Evolutionary conservation across 2,888 invertebrate genomes (phyloP).

Genomic region (Ferrisia virgata): DNA sequence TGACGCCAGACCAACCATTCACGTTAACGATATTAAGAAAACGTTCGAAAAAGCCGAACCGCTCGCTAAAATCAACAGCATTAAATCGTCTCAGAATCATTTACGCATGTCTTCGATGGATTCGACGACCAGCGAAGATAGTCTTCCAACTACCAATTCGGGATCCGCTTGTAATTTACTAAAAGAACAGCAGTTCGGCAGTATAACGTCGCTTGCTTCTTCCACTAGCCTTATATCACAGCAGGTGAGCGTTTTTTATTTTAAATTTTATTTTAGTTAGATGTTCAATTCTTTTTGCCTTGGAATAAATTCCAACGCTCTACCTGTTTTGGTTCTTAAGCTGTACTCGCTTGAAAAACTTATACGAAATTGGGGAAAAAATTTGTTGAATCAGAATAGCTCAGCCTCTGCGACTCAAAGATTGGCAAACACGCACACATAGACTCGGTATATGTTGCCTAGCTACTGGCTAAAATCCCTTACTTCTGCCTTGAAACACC

Average conservation of each 20-base stretch:
- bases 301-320: too few species aligned
- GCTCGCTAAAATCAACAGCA: conserved; percentile 23
- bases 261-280: neutral
- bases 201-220: conserved; percentile 60
- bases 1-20: conserved; percentile 48
- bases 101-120: conserved; percentile 59
- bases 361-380: too few species aligned
- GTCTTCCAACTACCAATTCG: conserved; percentile 50
- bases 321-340: too few species aligned
- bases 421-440: too few species aligned
- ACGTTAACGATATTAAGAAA: conserved; percentile 60
- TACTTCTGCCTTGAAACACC: too few species aligned
- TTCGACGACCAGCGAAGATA: conserved; percentile 58
- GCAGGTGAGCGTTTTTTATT: conserved; percentile 53
- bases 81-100: conserved; percentile 51
- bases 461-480: too few species aligned
- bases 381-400: too few species aligned
- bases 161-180: conserved; percentile 52
- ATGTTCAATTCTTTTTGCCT: too few species aligned
- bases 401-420: too few species aligned
- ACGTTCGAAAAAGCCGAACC: conserved; percentile 57
- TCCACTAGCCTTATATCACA: conserved; percentile 61
- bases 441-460: too few species aligned
- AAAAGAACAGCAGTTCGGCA: conserved; percentile 58
- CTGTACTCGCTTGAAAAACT: too few species aligned